Evolutionary conservation across 2,888 invertebrate genomes (phyloP), one percentile per base, ranked within the genome.

Genomic region (Chaetoderma sp.): DNA sequence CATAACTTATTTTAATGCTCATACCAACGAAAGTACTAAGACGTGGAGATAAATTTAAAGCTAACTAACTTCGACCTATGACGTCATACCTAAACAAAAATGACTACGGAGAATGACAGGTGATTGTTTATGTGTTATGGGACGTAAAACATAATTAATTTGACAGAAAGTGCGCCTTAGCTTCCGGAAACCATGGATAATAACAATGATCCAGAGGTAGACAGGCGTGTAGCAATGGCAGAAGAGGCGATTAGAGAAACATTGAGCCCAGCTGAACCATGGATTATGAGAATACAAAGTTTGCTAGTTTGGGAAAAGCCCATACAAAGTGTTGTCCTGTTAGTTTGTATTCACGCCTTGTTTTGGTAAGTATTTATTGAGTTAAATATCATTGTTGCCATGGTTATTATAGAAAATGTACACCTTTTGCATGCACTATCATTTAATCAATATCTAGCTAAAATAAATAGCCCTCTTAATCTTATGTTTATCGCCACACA

Each of bases 291-390:
- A 23, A 55, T 81, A 25, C 86, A 86, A 69, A 85, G 85, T 63
- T 68, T 86, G 25, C 73, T 87, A 44, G 85, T 86, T 36, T 87
- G 87, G 87, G 86, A 86, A 66, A 81, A 79, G 63, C 86, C 86
- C 13, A 75, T 72, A 25, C 72, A 75, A 62, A 84, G 85, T 70
- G 80, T 81, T 13, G 71, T 82, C 39, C 75, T 84, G 60, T 78
- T 87, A 63, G 66, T 81, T 21, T 62, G 75, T 57, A 78, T 85
- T 60, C 86, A 86, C 74, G 68, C 79, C 58, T 67, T 85, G 63
- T 86, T 85, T 80, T 86, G 86, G 86, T 86, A 74, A 75, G 83
- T 77, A 21, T n/a, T n/a, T n/a, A 25, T 30, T 50, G 27, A 49
- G 39, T 33, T 32, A 23, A 21, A 25, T n/a, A 10, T 21, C 5